Percentiles rank a stretch among this genome's conserved stretches.
These are phyloP conservation scores for Bagarius yarrelli DNA, from an alignment of 2,113 vertebrate species.

Conservation along the genomic window DNA sequence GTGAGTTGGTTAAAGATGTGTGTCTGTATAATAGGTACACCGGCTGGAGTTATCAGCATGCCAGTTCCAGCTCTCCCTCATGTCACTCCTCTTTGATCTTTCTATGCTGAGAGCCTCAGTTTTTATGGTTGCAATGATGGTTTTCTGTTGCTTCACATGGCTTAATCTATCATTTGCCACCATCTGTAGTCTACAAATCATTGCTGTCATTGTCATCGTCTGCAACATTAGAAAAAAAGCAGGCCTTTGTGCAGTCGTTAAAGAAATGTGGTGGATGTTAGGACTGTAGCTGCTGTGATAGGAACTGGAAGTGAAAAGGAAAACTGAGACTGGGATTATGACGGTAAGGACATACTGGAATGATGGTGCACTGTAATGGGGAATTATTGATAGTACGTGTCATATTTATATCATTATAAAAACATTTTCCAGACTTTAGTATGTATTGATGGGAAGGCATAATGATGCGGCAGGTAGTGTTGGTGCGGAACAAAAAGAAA, in stretches of 20 bases:
- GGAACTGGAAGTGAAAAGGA: slow-evolving; percentile 4
- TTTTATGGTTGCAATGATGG: slow-evolving; percentile 19
- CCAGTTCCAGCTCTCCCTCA: slow-evolving; percentile 37
- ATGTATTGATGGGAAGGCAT: background rate
- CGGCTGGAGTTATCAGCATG: slow-evolving; percentile 50
- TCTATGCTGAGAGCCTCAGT: slow-evolving; percentile 30
- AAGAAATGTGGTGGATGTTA: slow-evolving; percentile 18
- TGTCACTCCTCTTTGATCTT: slow-evolving; percentile 43
- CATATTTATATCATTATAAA: background rate
- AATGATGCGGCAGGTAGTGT: background rate
- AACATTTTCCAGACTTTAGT: background rate
- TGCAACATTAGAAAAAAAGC: slow-evolving; percentile 25
- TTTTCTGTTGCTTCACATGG: slow-evolving; percentile 19
- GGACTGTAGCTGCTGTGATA: slow-evolving; percentile 17
- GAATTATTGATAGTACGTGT: background rate
- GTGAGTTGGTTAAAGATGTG: slow-evolving; percentile 34
- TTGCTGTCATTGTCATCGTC: too few relatives aligned
- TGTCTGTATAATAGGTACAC: slow-evolving; percentile 44
- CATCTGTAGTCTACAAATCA: background rate
- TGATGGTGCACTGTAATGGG: background rate
- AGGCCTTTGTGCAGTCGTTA: slow-evolving; percentile 21
- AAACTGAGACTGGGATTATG: slow-evolving; percentile 27
- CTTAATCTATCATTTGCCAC: slow-evolving; percentile 40
- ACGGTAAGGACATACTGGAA: background rate
- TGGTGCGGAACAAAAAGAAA: background rate